Conservation (phyloP, 2,113 vertebrate species). For the Cyphomyrus discorhynchus region DNA sequence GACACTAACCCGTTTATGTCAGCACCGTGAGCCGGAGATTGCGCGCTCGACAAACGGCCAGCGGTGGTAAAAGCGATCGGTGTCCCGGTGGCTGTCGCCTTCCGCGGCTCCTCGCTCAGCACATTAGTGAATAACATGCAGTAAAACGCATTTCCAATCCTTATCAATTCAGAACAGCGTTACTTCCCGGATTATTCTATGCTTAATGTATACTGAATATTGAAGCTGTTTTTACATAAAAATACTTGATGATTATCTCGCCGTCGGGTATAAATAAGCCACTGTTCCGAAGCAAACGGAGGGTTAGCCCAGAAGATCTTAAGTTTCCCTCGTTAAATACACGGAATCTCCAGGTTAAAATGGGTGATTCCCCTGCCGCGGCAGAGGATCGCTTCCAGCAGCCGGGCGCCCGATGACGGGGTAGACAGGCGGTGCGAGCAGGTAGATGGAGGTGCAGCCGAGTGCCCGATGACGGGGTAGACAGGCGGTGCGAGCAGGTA, state of each 20-base stretch:
- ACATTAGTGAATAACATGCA: neutral
- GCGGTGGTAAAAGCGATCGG: neutral
- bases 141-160: neutral
- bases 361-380: neutral
- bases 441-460: conserved; percentile 17
- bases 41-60: neutral
- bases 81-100: neutral
- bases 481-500: neutral
- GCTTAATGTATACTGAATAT: neutral
- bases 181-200: neutral
- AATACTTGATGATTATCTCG: neutral
- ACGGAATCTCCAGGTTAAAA: neutral
- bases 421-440: neutral
- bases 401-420: neutral
- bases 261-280: neutral
- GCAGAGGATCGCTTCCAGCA: conserved; percentile 15
- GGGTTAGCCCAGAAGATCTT: neutral
- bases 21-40: neutral
- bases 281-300: neutral
- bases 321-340: neutral
- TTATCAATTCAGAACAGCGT: neutral
- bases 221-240: neutral
- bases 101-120: neutral
- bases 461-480: neutral
- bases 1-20: neutral